phyloP scores from a whole-genome alignment of 1,140 invertebrate species.

The Procambarus virginalis region DNA sequence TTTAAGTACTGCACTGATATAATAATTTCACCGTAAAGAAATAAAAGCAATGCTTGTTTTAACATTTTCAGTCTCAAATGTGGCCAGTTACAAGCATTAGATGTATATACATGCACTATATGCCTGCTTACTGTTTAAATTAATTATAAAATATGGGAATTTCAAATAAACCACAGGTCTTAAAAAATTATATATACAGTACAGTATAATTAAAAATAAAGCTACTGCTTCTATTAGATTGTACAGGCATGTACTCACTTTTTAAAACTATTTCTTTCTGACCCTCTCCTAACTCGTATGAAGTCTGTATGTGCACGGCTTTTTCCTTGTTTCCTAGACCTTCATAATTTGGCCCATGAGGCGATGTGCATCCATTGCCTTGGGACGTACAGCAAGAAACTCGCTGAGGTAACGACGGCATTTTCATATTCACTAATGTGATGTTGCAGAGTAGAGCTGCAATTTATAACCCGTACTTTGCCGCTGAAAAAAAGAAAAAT shows the following conservation, averaged over 20 bases:
- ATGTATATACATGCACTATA: too few relatives aligned
- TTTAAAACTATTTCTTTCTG: conserved; percentile 88
- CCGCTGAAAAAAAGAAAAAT: conserved; percentile 80
- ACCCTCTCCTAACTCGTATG: conserved; percentile 84
- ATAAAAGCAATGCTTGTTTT: too few relatives aligned
- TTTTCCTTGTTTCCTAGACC: conserved; percentile 83
- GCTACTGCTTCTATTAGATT: neutral
- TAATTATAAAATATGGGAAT: too few relatives aligned
- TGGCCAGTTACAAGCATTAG: too few relatives aligned
- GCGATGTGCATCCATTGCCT: conserved; percentile 84
- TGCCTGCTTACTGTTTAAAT: too few relatives aligned
- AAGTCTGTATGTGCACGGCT: conserved; percentile 85
- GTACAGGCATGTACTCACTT: conserved; percentile 77
- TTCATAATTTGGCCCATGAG: conserved; percentile 86
- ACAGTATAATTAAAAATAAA: too few relatives aligned
- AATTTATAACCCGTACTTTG: conserved; percentile 83
- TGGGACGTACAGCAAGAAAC: conserved; percentile 84
- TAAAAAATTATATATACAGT: too few relatives aligned
- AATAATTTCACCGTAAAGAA: too few relatives aligned
- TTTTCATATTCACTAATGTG: conserved; percentile 86
- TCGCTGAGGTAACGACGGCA: conserved; percentile 84
- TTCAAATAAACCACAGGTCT: too few relatives aligned
- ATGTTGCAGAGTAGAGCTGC: conserved; percentile 87
- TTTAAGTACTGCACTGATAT: too few relatives aligned
- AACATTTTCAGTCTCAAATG: too few relatives aligned